Conservation (phyloP, 23 tunicate genomes). For the Ascidia mentula region DNA sequence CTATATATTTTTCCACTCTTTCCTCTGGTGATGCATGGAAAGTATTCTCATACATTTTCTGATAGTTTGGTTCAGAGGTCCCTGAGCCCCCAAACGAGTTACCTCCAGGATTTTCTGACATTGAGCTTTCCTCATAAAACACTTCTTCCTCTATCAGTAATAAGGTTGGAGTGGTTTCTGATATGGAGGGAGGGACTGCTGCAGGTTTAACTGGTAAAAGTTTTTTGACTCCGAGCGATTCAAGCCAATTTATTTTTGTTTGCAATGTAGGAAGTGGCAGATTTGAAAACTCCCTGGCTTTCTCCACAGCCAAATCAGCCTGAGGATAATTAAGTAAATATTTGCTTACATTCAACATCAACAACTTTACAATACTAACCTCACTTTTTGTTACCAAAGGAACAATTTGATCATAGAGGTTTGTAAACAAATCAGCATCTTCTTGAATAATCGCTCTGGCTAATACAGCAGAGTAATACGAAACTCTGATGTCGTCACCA, state of each 20-base stretch:
- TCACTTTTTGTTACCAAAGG: constrained; percentile 4
- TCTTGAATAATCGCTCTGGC: constrained; percentile 30
- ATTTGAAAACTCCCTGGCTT: not conserved
- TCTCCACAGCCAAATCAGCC: not conserved
- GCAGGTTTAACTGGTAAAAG: not conserved
- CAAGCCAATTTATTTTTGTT: not conserved
- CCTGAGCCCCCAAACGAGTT: not conserved
- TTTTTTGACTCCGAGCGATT: not conserved
- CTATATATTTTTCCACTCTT: not conserved
- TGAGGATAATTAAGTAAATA: not conserved
- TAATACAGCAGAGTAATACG: constrained; percentile 42
- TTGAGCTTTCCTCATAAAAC: not conserved
- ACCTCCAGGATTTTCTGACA: not conserved
- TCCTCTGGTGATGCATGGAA: not conserved
- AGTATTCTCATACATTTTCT: not conserved
- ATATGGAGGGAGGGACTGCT: not conserved
- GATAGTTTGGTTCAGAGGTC: not conserved
- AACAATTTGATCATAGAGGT: constrained; percentile 33
- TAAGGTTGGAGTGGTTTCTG: not conserved
- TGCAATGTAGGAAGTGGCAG: not conserved
- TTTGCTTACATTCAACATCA: not conserved
- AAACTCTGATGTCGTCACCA: constrained; percentile 20
- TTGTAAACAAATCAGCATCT: constrained; percentile 42
- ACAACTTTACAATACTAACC: constrained; percentile 8
- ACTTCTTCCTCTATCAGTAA: not conserved